Conservation (phyloP, 2,888 invertebrate species). For the Linyphia triangularis region DNA sequence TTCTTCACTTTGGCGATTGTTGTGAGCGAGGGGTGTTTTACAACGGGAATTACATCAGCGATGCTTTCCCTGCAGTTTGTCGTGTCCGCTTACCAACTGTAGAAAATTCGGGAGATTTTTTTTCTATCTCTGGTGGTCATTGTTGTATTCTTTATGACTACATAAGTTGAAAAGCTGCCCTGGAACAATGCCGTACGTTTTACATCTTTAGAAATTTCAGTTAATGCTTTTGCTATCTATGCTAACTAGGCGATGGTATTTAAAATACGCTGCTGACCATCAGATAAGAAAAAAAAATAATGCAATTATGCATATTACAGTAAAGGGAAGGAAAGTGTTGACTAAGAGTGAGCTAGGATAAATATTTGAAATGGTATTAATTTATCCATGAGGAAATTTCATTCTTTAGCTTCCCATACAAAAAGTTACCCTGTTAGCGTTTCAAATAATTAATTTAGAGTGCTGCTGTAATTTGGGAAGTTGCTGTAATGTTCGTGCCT, state of each 20-base stretch:
- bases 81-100: background rate
- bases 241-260: background rate
- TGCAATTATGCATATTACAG: background rate
- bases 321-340: background rate
- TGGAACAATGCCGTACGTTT: background rate
- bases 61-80: background rate
- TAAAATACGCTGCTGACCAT: background rate
- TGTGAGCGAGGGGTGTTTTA: background rate
- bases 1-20: slow-evolving; percentile 3
- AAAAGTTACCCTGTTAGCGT: background rate
- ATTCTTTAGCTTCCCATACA: background rate
- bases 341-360: too few species aligned
- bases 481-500: too few species aligned
- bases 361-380: background rate
- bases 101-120: background rate
- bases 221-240: background rate
- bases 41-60: background rate
- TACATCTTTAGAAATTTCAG: background rate
- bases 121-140: background rate
- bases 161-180: slow-evolving; percentile 3
- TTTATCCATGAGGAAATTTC: background rate
- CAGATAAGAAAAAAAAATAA: background rate
- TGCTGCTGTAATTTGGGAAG: too few species aligned
- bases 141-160: background rate
- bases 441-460: too few species aligned